Percentiles rank a stretch among this genome's conserved stretches.
phyloP scores from a whole-genome alignment of 2,888 invertebrate genomes.

The Busseola fusca region DNA sequence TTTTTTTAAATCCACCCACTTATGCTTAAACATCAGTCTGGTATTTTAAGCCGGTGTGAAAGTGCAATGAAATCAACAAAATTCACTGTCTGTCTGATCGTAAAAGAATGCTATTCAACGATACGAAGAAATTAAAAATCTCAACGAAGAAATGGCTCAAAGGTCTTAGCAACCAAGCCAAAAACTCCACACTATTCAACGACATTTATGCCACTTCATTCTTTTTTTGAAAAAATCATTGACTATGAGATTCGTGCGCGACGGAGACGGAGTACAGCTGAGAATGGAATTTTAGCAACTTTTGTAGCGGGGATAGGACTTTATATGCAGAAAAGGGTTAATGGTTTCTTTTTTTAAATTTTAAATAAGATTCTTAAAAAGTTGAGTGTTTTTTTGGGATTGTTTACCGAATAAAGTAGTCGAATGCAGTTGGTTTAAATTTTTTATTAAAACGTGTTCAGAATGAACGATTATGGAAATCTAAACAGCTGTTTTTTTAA shows the following conservation, averaged over 20 bases:
- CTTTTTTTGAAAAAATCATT: constrained; percentile 9
- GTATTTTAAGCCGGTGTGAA: constrained; percentile 51
- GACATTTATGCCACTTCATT: constrained; percentile 11
- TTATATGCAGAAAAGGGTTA: constrained; percentile 24
- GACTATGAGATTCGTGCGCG: constrained; percentile 43
- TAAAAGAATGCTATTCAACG: constrained; percentile 39
- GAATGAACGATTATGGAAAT: neutral
- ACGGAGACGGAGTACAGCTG: constrained; percentile 44
- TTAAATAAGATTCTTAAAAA: neutral
- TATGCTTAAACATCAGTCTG: constrained; percentile 11
- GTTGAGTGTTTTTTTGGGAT: neutral
- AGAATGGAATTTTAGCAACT: constrained; percentile 21
- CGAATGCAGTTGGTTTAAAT: constrained; percentile 1
- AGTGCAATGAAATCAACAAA: constrained; percentile 53
- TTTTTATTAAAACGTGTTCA: neutral
- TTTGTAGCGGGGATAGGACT: neutral
- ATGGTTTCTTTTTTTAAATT: neutral
- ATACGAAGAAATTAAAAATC: too few relatives aligned
- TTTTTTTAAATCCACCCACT: constrained; percentile 22
- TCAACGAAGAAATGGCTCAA: too few relatives aligned
- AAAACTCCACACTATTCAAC: too few relatives aligned
- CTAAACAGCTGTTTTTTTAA: neutral
- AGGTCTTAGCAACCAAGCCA: too few relatives aligned
- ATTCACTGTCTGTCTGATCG: constrained; percentile 24
- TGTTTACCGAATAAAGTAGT: neutral